Percentiles rank a stretch among this genome's conserved stretches.
These are phyloP conservation scores for Vanacampus margaritifer DNA, from an alignment of 2,113 vertebrate genomes.

Conservation along the genomic window DNA sequence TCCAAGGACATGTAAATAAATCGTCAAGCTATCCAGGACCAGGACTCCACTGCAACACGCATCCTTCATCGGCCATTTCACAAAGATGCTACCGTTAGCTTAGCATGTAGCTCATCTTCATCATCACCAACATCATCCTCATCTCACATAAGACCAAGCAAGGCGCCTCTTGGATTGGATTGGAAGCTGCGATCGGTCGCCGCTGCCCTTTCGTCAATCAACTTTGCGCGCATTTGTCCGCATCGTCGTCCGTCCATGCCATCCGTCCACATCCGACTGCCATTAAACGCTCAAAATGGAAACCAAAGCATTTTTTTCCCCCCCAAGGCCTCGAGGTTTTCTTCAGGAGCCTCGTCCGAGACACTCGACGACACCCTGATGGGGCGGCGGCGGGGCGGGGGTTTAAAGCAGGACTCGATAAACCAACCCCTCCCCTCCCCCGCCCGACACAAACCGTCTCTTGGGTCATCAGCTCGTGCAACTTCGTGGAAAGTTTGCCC, in stretches of 20 bases:
- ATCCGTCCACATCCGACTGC: conserved; percentile 13
- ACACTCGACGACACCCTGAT: conserved; percentile 47
- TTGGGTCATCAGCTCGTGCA: conserved; percentile 51
- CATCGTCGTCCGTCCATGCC: conserved; percentile 31
- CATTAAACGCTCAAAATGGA: conserved; percentile 60
- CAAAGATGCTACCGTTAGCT: background rate
- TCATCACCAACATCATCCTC: background rate
- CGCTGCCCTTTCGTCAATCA: conserved; percentile 1
- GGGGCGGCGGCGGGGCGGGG: background rate
- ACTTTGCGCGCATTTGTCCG: conserved; percentile 13
- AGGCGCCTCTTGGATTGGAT: background rate
- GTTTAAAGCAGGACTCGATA: conserved; percentile 23
- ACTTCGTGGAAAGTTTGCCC: conserved; percentile 7
- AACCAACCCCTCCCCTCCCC: conserved; percentile 9
- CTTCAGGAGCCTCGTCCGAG: conserved; percentile 51
- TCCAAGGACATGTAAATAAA: conserved; percentile 81
- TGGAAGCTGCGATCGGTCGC: background rate
- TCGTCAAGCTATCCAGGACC: conserved; percentile 77
- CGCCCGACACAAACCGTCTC: background rate
- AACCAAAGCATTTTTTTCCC: conserved; percentile 66
- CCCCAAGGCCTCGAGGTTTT: conserved; percentile 33
- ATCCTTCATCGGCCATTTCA: conserved; percentile 41
- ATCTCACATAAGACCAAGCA: no score
- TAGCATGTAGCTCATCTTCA: background rate
- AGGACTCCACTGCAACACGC: conserved; percentile 55